These are phyloP conservation scores for Dyspetes luteomarginatus DNA, from an alignment of 2,888 invertebrate species.

Conservation along the genomic window DNA sequence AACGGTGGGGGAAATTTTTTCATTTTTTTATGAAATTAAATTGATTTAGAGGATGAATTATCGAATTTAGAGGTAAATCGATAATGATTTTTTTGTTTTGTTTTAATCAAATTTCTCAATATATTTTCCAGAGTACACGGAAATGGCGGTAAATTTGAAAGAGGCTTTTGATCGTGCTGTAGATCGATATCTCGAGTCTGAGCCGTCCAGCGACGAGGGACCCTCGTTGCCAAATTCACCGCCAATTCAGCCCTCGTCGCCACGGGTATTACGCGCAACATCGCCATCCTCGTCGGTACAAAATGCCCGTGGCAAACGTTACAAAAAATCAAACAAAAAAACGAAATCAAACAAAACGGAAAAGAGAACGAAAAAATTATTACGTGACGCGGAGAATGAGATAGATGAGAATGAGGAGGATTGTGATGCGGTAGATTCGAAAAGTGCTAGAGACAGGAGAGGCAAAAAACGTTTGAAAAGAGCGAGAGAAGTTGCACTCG, in stretches of 20 bases:
- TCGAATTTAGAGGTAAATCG: not conserved
- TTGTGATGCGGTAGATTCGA: slow-evolving; percentile 44
- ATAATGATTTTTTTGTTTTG: not conserved
- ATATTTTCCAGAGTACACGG: slow-evolving; percentile 89
- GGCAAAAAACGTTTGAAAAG: slow-evolving; percentile 78
- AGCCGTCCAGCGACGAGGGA: slow-evolving; percentile 90
- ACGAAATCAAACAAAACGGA: slow-evolving; percentile 83
- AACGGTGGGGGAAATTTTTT: slow-evolving; percentile 88
- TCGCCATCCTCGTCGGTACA: slow-evolving; percentile 72
- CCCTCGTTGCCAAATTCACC: slow-evolving; percentile 71
- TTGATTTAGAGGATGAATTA: too few species aligned
- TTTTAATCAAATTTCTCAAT: too few species aligned
- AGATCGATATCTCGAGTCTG: slow-evolving; percentile 92
- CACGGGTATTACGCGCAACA: slow-evolving; percentile 67
- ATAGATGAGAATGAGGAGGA: slow-evolving; percentile 68
- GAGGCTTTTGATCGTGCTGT: slow-evolving; percentile 92
- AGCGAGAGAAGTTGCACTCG: slow-evolving; percentile 65
- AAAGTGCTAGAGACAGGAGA: slow-evolving; percentile 68
- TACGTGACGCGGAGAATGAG: slow-evolving; percentile 65
- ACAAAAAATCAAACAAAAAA: slow-evolving; percentile 82
- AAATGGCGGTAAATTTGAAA: slow-evolving; percentile 93
- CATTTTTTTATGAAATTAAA: not conserved
- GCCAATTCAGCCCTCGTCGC: slow-evolving; percentile 70
- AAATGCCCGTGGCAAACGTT: slow-evolving; percentile 82
- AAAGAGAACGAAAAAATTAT: slow-evolving; percentile 72